phyloP scores from a whole-genome alignment of 1,140 invertebrate genomes.

The Halesus radiatus region DNA sequence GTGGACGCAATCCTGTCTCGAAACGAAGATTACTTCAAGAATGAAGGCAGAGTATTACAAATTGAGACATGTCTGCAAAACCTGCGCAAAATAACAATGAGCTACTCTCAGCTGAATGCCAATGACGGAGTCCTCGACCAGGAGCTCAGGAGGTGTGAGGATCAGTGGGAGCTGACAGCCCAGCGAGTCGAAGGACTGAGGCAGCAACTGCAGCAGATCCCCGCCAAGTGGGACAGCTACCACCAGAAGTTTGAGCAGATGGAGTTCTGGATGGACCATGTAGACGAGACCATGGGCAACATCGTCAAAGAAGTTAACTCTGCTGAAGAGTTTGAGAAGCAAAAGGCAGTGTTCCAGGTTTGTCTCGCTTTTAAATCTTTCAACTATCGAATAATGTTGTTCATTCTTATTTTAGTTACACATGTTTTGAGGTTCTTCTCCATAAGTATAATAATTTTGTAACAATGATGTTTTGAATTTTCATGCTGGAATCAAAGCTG shows the following conservation, averaged over 20 bases:
- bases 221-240: slow-evolving; percentile 91
- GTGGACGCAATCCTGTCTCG: slow-evolving; percentile 81
- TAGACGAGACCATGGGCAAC: slow-evolving; percentile 85
- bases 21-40: slow-evolving; percentile 83
- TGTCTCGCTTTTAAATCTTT: neutral
- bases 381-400: neutral
- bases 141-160: slow-evolving; percentile 77
- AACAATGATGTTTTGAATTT: slow-evolving; percentile 37
- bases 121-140: slow-evolving; percentile 77
- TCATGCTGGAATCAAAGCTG: slow-evolving; percentile 62
- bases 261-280: slow-evolving; percentile 91
- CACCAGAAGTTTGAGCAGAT: slow-evolving; percentile 87
- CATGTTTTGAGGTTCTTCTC: neutral
- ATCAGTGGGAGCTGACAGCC: slow-evolving; percentile 81
- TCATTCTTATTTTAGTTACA: neutral
- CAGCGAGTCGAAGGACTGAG: slow-evolving; percentile 80
- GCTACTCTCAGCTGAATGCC: slow-evolving; percentile 76
- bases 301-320: slow-evolving; percentile 88
- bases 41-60: slow-evolving; percentile 77
- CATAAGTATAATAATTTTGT: slow-evolving; percentile 30
- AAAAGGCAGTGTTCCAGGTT: slow-evolving; percentile 92
- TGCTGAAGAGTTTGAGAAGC: slow-evolving; percentile 89
- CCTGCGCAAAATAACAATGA: slow-evolving; percentile 78
- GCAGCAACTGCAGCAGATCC: slow-evolving; percentile 86
- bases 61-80: slow-evolving; percentile 83